phyloP scores from a whole-genome alignment of 1,140 invertebrate species.

The Camponotus floridanus region DNA sequence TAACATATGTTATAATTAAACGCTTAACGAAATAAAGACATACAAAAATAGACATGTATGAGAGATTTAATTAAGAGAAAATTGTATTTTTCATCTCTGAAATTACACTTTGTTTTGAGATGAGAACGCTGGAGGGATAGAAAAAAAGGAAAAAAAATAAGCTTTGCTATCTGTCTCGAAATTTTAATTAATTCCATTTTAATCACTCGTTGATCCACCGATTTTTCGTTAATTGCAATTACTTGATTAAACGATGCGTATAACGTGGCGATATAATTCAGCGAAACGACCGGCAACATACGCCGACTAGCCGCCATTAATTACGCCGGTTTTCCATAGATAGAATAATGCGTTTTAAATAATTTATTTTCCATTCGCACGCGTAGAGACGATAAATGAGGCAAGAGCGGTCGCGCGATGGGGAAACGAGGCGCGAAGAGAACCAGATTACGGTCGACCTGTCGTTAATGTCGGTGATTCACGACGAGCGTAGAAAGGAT shows the following conservation, averaged over 20 bases:
- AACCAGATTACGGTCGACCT: constrained; percentile 50
- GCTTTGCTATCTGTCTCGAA: not conserved
- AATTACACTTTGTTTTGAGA: not conserved
- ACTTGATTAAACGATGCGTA: constrained; percentile 8
- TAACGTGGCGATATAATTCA: constrained; percentile 43
- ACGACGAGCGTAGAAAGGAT: constrained; percentile 46
- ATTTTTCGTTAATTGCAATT: constrained; percentile 15
- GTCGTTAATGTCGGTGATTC: constrained; percentile 58
- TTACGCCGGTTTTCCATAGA: constrained; percentile 13
- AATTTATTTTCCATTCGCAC: constrained; percentile 52
- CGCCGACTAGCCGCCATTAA: constrained; percentile 6
- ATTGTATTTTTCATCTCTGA: not conserved
- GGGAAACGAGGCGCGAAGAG: not conserved
- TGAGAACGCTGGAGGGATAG: not conserved
- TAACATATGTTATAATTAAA: constrained; percentile 7
- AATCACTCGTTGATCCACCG: not conserved
- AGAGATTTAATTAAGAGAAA: not conserved
- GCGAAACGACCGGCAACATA: not conserved
- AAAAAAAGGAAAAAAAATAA: not conserved
- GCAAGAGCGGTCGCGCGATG: not conserved
- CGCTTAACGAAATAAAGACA: not conserved
- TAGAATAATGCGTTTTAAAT: constrained; percentile 50
- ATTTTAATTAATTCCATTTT: not conserved
- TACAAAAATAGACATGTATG: not conserved
- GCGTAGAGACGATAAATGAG: constrained; percentile 26